Base-by-base conservation (phyloP, 1,140 invertebrate genomes). In the Piezodorus guildinii region DNA sequence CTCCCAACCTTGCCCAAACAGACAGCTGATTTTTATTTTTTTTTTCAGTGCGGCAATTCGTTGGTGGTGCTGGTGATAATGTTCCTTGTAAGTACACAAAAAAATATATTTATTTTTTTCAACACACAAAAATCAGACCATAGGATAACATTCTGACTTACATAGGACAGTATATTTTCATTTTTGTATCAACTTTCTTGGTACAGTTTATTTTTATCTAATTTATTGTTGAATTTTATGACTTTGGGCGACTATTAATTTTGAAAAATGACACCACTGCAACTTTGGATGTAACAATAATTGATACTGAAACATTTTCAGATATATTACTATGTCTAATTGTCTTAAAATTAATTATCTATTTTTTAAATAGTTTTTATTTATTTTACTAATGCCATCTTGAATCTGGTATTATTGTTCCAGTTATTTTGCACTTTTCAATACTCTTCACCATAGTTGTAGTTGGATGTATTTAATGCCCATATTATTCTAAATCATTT, bases 1-100 rank as follows among this genome's bases (percentile, higher is more conserved):
- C 21, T 39, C 39, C 52, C 52, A 56, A 56, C 52, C 23, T 56
- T 21, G 30, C 23, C 27, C 34, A 62, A 27, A 39, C 44, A 63
- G 45, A 63, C 27, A 65, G 63, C 63, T 67, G 52, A 67, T 65
- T 68, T 39, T 61, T 65, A 21, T 64, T 67, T 39, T 75, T 74
- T 75, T 81, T 79, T 80, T 79, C 83, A 83, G 81, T 83, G 80
- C 81, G 81, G 81, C 82, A 83, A 76, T 83, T 81, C 81, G 80
- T 83, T 78, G 81, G 80, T 80, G 80, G 81, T 78, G 79, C 80
- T 75, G 81, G 80, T 80, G 81, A 83, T 77, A 82, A 81, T 81
- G 78, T 82, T 75, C 80, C 81, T 80, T 81, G 82, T 84, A 83
- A 78, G 82, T 84, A 82, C 69, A 60, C 30, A 43, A 17, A 60